Conservation (phyloP, 2,888 invertebrate species). For the Lasioglossum oenotherae region DNA sequence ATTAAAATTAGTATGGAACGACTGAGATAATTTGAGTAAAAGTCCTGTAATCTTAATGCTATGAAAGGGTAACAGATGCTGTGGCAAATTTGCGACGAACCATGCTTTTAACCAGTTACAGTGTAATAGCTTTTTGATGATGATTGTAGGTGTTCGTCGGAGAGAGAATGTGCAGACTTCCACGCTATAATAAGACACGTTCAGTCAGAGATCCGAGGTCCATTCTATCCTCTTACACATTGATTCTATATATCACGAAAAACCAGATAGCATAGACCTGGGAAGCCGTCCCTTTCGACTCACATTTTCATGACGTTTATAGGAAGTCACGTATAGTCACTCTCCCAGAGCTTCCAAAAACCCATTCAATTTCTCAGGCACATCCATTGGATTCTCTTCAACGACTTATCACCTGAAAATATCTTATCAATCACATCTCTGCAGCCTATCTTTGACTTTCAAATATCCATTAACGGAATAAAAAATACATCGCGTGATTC, state of each 20-base stretch:
- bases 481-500: background rate
- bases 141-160: background rate
- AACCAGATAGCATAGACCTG: background rate
- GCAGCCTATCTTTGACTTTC: background rate
- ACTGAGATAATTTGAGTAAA: background rate
- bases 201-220: background rate
- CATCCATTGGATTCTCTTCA: background rate
- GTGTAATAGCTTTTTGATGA: background rate
- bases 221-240: background rate
- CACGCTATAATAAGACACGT: background rate
- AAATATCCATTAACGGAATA: background rate
- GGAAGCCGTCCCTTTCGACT: background rate
- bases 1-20: too few relatives aligned
- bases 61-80: background rate
- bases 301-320: conserved; percentile 7
- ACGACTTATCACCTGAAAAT: background rate
- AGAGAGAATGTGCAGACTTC: background rate
- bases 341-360: background rate
- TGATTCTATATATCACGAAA: conserved; percentile 3
- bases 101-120: background rate
- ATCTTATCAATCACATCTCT: background rate
- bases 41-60: background rate
- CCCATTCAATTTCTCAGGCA: background rate
- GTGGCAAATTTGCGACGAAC: background rate
- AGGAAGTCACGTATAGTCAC: background rate